A percentile compares a stretch with the other conserved stretches of the same genome.
Conservation (phyloP, 2,888 invertebrate genomes). For the Hirtodrosophila alboralis region DNA sequence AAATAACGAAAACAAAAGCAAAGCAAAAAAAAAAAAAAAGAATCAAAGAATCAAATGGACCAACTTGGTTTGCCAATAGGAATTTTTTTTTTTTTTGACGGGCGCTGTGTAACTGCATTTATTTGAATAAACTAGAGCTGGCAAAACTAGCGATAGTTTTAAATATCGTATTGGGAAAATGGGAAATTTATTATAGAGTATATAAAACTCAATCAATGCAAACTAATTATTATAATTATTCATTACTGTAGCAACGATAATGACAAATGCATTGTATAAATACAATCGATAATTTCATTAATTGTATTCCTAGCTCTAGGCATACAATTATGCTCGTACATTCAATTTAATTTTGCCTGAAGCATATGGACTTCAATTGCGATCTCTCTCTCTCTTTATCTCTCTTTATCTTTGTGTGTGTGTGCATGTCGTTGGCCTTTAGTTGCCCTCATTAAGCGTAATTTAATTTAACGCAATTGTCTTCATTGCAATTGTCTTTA, state of each 20-base stretch:
- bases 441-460: constrained; percentile 63
- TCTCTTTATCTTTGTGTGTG: constrained; percentile 14
- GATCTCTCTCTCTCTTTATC: constrained; percentile 1
- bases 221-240: no score
- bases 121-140: neutral
- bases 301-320: no score
- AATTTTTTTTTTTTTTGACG: constrained; percentile 31
- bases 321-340: neutral
- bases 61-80: constrained; percentile 72
- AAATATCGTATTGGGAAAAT: no score
- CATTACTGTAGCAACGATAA: no score
- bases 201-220: no score
- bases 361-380: constrained; percentile 25
- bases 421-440: constrained; percentile 55
- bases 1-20: constrained; percentile 56
- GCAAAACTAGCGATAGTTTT: no score
- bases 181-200: no score
- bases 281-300: no score
- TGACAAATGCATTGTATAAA: no score
- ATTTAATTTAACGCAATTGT: constrained; percentile 69
- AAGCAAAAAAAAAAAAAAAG: no score
- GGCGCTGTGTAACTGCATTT: constrained; percentile 27
- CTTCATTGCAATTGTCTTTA: constrained; percentile 59
- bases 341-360: constrained; percentile 26
- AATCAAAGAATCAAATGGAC: constrained; percentile 73